phyloP scores from a whole-genome alignment of 2,113 vertebrate genomes.

The Girardinichthys multiradiatus region DNA sequence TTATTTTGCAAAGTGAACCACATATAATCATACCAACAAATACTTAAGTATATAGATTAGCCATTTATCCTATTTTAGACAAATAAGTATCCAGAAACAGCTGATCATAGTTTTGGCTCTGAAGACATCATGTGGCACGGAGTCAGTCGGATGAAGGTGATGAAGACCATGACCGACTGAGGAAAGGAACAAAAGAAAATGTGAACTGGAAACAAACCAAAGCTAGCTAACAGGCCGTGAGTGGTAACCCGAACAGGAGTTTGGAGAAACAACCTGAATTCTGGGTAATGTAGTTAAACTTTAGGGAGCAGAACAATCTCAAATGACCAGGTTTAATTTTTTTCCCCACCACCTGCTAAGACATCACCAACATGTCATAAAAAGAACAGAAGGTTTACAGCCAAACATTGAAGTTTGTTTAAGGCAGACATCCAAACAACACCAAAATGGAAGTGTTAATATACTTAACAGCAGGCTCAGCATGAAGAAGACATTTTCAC shows the following conservation, averaged over 20 bases:
- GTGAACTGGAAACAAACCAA: slow-evolving; percentile 13
- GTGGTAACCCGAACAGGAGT: slow-evolving; percentile 5
- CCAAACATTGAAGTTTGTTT: background rate
- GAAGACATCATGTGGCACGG: slow-evolving; percentile 61
- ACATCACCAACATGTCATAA: background rate
- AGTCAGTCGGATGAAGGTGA: slow-evolving; percentile 51
- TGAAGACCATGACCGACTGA: slow-evolving; percentile 49
- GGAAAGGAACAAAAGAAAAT: slow-evolving; percentile 36
- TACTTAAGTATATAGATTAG: slow-evolving; percentile 86
- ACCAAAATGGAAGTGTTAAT: background rate
- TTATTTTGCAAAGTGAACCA: slow-evolving; percentile 84
- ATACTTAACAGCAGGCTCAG: background rate
- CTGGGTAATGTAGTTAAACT: background rate
- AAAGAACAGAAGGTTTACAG: background rate
- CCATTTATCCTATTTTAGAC: slow-evolving; percentile 80
- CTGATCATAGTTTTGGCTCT: slow-evolving; percentile 81
- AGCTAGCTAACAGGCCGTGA: background rate
- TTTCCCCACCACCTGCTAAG: no score
- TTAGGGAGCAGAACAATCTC: no score
- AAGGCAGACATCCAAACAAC: background rate
- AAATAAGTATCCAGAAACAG: slow-evolving; percentile 84
- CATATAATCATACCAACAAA: slow-evolving; percentile 83
- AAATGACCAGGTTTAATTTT: no score
- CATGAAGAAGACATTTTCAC: background rate
- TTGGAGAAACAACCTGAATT: background rate